Evolutionary conservation across 2,113 vertebrate species (phyloP).

Genomic region (Nerophis lumbriciformis): DNA sequence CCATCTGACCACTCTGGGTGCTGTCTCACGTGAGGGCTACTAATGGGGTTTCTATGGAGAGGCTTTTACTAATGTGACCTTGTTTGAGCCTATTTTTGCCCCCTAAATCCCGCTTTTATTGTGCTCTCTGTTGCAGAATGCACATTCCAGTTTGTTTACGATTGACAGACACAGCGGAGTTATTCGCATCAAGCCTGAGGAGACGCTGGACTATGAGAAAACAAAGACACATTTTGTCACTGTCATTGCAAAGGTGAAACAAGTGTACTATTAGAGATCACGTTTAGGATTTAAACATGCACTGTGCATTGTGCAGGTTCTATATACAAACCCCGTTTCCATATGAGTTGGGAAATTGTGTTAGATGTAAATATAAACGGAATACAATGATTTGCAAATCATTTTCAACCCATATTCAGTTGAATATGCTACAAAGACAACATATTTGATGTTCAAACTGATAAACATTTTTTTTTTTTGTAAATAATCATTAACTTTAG

Average conservation of each 20-base stretch:
- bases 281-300: neutral
- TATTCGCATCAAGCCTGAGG: constrained; percentile 79
- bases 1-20: constrained; percentile 29
- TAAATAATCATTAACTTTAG: no score
- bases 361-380: no score
- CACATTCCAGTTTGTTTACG: constrained; percentile 74
- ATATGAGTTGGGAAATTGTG: no score
- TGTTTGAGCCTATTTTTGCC: neutral
- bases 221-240: constrained; percentile 81
- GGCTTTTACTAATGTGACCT: constrained; percentile 27
- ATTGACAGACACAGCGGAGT: constrained; percentile 87
- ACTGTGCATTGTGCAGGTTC: neutral
- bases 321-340: no score
- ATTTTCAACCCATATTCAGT: no score
- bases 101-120: constrained; percentile 27
- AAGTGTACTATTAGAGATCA: neutral
- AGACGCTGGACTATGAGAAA: constrained; percentile 86
- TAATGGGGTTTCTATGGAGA: constrained; percentile 17
- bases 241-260: constrained; percentile 83
- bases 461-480: no score
- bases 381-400: no score
- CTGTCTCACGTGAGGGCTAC: constrained; percentile 30
- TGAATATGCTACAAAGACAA: no score
- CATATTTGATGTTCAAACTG: no score
- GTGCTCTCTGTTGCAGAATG: constrained; percentile 65